These are phyloP conservation scores for Adrianichthys oophorus DNA, from an alignment of 2,797 vertebrate genomes.

Conservation along the genomic window DNA sequence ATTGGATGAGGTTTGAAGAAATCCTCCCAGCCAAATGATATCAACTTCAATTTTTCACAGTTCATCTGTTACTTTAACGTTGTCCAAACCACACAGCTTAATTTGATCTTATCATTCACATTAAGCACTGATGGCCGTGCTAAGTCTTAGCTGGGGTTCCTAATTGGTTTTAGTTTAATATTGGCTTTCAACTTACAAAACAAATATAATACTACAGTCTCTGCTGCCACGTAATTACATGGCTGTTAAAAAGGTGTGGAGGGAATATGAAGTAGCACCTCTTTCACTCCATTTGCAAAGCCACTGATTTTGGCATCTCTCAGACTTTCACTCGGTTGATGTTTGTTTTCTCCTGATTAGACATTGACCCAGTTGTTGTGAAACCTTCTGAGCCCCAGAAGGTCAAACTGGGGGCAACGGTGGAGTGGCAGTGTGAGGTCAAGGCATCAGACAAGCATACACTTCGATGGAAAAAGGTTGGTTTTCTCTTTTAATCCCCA, in stretches of 20 bases:
- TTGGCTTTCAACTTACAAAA: constrained; percentile 34
- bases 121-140: constrained; percentile 35
- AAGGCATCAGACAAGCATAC: constrained; percentile 52
- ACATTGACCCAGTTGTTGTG: constrained; percentile 65
- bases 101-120: constrained; percentile 63
- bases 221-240: constrained; percentile 20
- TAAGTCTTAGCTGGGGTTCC: constrained; percentile 36
- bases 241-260: constrained; percentile 22
- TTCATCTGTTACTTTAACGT: constrained; percentile 61
- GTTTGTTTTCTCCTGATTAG: constrained; percentile 40
- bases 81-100: constrained; percentile 37
- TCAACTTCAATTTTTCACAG: constrained; percentile 53
- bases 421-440: constrained; percentile 71
- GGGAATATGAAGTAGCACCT: constrained; percentile 10
- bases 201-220: constrained; percentile 16
- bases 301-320: neutral
- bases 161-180: constrained; percentile 46
- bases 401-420: constrained; percentile 52
- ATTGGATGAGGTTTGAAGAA: constrained; percentile 36
- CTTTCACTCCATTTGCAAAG: constrained; percentile 4
- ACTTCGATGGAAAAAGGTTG: constrained; percentile 70
- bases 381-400: constrained; percentile 42
- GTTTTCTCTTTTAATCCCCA: neutral
- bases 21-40: constrained; percentile 31
- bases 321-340: neutral